Evolutionary conservation across 2,888 invertebrate genomes (phyloP).

Genomic region (Tetragnatha montana): DNA sequence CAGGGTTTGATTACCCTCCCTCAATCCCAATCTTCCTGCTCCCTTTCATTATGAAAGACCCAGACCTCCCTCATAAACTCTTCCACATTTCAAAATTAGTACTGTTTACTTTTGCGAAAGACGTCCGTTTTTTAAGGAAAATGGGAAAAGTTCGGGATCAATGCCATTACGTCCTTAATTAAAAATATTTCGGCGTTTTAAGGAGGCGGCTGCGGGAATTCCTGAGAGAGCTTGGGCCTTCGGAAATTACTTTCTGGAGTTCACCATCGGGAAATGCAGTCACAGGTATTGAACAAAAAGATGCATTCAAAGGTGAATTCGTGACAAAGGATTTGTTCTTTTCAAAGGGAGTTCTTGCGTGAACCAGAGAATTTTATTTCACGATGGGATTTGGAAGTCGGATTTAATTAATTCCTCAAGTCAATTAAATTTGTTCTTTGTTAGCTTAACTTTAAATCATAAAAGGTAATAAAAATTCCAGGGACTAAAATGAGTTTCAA

Average conservation of each 20-base stretch:
- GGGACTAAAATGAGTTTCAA: too few relatives aligned
- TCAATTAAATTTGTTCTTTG: too few relatives aligned
- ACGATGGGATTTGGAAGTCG: too few relatives aligned
- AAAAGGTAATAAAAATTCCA: too few relatives aligned
- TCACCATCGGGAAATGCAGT: slow-evolving; percentile 1
- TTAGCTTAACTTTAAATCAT: too few relatives aligned
- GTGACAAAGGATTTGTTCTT: too few relatives aligned
- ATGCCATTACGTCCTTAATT: slow-evolving; percentile 43
- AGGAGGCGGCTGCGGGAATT: slow-evolving; percentile 6
- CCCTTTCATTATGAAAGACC: neutral
- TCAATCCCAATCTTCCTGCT: neutral
- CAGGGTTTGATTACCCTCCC: slow-evolving; percentile 1
- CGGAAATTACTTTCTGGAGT: neutral
- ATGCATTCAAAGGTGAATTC: too few relatives aligned
- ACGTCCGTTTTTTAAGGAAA: slow-evolving; percentile 28
- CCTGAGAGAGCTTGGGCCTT: neutral
- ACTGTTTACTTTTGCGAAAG: slow-evolving; percentile 25
- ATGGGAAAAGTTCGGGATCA: slow-evolving; percentile 34
- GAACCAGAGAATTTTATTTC: too few relatives aligned
- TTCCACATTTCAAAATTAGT: slow-evolving; percentile 9
- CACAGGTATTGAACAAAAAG: slow-evolving; percentile 8
- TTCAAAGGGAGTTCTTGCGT: too few relatives aligned
- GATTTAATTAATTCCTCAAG: too few relatives aligned
- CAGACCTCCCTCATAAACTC: slow-evolving; percentile 1
- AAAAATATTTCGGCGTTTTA: slow-evolving; percentile 41